Evolutionary conservation across 2,797 vertebrate genomes (phyloP).

Genomic region (Poecilia wingei): DNA sequence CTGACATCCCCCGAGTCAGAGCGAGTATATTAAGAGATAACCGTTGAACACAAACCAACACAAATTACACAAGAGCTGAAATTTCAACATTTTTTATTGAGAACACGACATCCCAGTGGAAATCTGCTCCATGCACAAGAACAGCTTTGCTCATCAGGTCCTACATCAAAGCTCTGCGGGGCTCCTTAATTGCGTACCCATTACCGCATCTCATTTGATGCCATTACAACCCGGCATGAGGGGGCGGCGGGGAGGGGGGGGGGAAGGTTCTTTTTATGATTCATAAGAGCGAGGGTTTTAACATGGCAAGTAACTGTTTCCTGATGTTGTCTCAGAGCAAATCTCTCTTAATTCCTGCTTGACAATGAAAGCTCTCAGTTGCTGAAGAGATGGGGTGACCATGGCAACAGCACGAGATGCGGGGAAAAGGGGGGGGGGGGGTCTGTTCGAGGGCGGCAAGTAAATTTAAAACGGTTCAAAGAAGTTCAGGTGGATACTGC

Average conservation of each 20-base stretch:
- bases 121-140: slow-evolving; percentile 26
- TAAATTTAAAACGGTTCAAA: slow-evolving; percentile 46
- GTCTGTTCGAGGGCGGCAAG: slow-evolving; percentile 13
- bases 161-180: slow-evolving; percentile 22
- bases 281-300: slow-evolving; percentile 47
- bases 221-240: slow-evolving; percentile 29
- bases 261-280: slow-evolving; percentile 21
- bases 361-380: slow-evolving; percentile 63
- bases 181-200: slow-evolving; percentile 32
- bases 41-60: background rate
- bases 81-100: slow-evolving; percentile 55
- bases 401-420: slow-evolving; percentile 72
- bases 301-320: slow-evolving; percentile 40
- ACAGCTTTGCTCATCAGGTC: background rate
- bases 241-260: slow-evolving; percentile 14
- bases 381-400: slow-evolving; percentile 77
- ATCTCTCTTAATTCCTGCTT: slow-evolving; percentile 54
- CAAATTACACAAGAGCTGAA: slow-evolving; percentile 14
- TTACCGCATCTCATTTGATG: slow-evolving; percentile 45
- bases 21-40: background rate
- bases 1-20: background rate
- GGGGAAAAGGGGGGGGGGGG: background rate
- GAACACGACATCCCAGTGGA: slow-evolving; percentile 49
- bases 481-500: slow-evolving; percentile 13
- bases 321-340: slow-evolving; percentile 49